Percentiles rank a stretch among this genome's conserved stretches.
Conservation (phyloP, 1,140 invertebrate genomes). For the Drosophila asahinai region DNA sequence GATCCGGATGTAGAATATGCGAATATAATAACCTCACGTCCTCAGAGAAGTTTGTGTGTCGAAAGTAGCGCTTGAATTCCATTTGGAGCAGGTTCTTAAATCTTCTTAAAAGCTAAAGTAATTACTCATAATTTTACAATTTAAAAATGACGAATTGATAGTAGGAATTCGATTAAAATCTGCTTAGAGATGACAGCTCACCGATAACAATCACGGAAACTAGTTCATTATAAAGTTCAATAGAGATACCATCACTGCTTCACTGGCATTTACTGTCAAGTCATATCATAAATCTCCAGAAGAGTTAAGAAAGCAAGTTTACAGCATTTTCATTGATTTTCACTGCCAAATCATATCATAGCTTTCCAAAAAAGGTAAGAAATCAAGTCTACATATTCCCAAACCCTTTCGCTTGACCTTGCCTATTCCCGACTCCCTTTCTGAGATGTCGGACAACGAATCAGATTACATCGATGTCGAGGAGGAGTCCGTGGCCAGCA, state of each 20-base stretch:
- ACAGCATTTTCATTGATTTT: neutral
- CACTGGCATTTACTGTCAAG: constrained; percentile 1
- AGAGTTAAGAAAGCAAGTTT: neutral
- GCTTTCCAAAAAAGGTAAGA: neutral
- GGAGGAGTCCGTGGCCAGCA: neutral
- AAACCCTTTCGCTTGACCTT: too few species aligned
- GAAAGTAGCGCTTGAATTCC: too few species aligned
- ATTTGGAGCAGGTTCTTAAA: too few species aligned
- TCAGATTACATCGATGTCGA: neutral
- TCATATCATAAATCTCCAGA: too few species aligned
- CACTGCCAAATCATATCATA: neutral
- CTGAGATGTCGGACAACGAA: constrained; percentile 11
- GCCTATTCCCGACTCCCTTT: neutral
- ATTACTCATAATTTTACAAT: too few species aligned
- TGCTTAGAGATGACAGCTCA: neutral
- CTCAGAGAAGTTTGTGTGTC: too few species aligned
- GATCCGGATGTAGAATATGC: too few species aligned
- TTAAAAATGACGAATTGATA: too few species aligned
- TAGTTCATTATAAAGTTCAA: neutral
- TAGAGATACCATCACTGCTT: neutral
- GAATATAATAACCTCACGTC: neutral
- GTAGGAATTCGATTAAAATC: neutral
- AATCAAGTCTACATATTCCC: neutral
- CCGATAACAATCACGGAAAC: neutral
- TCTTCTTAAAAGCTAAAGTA: too few species aligned